Evolutionary conservation across 2,888 invertebrate genomes (phyloP), one percentile per base, ranked within the genome.

Genomic region (Clivina fossor): DNA sequence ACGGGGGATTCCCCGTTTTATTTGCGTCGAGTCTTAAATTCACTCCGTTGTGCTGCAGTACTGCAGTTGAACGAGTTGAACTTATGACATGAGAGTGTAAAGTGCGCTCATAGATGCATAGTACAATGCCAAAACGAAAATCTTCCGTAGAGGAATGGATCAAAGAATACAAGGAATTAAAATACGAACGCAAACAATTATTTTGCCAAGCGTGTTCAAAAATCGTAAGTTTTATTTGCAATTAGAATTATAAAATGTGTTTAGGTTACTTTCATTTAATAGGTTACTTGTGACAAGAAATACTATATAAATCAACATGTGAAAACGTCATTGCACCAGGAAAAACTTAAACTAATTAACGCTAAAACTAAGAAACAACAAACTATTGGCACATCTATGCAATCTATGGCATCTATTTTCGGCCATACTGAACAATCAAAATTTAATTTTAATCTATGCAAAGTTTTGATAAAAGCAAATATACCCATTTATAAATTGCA

Each of bases 391-490:
- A 37, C 22, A 33, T 24, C 38, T 24, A 28, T 40, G 26, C 16
- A 18, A 40, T 40, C 50, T 37, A 40, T 24, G 18, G 13, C 38
- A n/a, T n/a, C n/a, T n/a, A n/a, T n/a, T n/a, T n/a, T n/a, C 32
- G 48, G 48, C 18, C 16, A 24, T 20, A 50, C 26, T 16, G 50
- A 50, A 50, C 50, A 49, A 49, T 35, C 49, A 35, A 20, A 49
- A 49, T 49, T 49, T 35, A 49, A 49, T 49, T 49, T 49, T 37
- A 38, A 49, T 38, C 49, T 49, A 38, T 49, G 49, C 35, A 48
- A 48, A 48, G 20, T 28, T 37, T 38, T 38, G 38, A 37, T 49
- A 38, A 37, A 49, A 49, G 22, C 37, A 20, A 49, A 49, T 30
- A 37, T 41, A 24, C 41, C 26, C 7, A 22, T 41, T 22, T 13